phyloP scores from a whole-genome alignment of 2,797 vertebrate genomes.

The Thripadectes ignobilis region DNA sequence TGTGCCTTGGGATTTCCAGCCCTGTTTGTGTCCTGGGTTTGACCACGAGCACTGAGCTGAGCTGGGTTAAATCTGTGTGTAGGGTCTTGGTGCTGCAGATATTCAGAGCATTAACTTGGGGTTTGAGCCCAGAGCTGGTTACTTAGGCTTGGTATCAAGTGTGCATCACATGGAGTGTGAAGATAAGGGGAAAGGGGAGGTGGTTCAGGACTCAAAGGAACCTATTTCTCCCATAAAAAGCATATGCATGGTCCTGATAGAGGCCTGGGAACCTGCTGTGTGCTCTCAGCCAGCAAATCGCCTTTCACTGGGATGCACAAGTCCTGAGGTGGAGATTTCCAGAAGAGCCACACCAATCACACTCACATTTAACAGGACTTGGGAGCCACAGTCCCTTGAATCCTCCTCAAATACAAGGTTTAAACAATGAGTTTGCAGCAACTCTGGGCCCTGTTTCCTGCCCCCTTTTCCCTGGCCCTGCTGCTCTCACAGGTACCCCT shows the following conservation, averaged over 20 bases:
- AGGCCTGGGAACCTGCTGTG: not conserved
- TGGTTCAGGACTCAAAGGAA: not conserved
- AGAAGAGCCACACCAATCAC: not conserved
- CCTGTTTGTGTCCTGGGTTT: not conserved
- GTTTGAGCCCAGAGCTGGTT: not conserved
- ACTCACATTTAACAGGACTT: not conserved
- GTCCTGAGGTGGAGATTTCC: not conserved
- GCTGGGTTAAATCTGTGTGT: not conserved
- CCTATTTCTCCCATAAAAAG: not conserved
- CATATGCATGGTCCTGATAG: not conserved
- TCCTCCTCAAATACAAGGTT: not conserved
- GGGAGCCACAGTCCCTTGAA: not conserved
- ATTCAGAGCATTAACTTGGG: not conserved
- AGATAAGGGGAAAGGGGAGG: not conserved
- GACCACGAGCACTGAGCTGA: not conserved
- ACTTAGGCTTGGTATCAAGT: not conserved
- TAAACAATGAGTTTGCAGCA: not conserved
- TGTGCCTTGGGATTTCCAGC: not conserved
- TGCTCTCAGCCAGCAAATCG: not conserved
- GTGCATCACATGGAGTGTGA: fast-evolving
- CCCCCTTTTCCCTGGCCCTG: not conserved
- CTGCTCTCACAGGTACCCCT: not conserved
- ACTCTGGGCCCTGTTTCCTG: not conserved
- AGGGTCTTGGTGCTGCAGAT: not conserved
- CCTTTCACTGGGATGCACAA: not conserved